Conservation (phyloP, 2,888 invertebrate species). For the Myopa testacea region DNA sequence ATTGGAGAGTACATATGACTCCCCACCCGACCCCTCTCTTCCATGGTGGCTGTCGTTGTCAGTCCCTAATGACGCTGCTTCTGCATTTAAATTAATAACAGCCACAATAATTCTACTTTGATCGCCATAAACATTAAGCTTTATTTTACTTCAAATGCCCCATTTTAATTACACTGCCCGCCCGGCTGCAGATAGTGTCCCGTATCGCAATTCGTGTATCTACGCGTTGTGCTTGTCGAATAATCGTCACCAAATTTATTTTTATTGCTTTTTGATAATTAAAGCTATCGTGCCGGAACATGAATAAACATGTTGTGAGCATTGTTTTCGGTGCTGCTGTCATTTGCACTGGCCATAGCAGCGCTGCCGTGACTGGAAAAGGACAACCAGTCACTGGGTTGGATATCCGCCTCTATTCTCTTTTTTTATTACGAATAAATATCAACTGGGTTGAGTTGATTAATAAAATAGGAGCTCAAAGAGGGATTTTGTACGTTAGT, state of each 20-base stretch:
- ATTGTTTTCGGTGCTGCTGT: conserved; percentile 16
- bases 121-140: neutral
- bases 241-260: conserved; percentile 22
- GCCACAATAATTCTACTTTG: neutral
- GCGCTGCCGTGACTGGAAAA: neutral
- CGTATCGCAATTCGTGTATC: neutral
- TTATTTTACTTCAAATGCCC: neutral
- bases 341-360: neutral
- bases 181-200: neutral
- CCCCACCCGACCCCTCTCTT: too few relatives aligned
- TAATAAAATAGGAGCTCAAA: too few relatives aligned
- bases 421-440: too few relatives aligned
- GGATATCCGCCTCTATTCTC: too few relatives aligned
- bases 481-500: neutral
- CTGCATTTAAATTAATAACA: neutral
- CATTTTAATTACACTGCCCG: conserved; percentile 5
- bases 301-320: conserved; percentile 11
- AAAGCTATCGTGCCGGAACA: conserved; percentile 11
- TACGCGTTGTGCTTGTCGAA: conserved; percentile 1
- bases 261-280: conserved; percentile 30
- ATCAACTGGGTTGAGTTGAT: too few relatives aligned
- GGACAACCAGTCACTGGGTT: neutral
- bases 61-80: conserved; percentile 1
- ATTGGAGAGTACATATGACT: too few relatives aligned
- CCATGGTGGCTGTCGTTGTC: too few relatives aligned